Percentiles rank a stretch among this genome's conserved stretches.
Conservation (phyloP, 2,113 vertebrate genomes). For the Crotalus viridis region DNA sequence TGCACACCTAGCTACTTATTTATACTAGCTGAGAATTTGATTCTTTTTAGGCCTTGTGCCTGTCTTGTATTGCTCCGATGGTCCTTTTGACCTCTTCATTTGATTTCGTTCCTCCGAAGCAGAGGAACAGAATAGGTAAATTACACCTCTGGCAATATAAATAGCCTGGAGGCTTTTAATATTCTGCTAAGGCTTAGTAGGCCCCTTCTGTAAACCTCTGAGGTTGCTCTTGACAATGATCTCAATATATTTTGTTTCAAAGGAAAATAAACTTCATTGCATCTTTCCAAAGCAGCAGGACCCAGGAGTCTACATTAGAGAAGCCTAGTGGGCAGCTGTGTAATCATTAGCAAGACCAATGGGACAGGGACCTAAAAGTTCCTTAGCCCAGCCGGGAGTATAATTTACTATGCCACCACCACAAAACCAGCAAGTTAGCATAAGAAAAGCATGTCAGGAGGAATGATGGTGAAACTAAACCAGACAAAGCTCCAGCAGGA, state of each 20-base stretch:
- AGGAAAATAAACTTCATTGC: constrained; percentile 72
- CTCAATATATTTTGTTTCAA: constrained; percentile 71
- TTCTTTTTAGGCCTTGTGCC: constrained; percentile 53
- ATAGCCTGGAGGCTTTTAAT: constrained; percentile 68
- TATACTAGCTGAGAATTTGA: constrained; percentile 59
- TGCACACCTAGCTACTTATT: constrained; percentile 58
- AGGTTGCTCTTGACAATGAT: constrained; percentile 67
- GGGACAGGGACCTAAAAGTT: constrained; percentile 54
- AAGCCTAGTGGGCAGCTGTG: constrained; percentile 70
- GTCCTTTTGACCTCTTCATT: constrained; percentile 59
- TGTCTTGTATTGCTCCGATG: constrained; percentile 54
- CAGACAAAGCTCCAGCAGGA: constrained; percentile 39
- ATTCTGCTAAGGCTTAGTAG: constrained; percentile 65
- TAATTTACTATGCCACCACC: constrained; percentile 67
- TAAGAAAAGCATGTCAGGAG: constrained; percentile 56
- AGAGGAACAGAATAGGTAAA: constrained; percentile 60
- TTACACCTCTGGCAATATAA: constrained; percentile 66
- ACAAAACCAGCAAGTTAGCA: constrained; percentile 63
- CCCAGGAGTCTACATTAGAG: constrained; percentile 53
- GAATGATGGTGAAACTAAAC: constrained; percentile 60
- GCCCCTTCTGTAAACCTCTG: constrained; percentile 63
- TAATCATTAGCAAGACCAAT: constrained; percentile 66
- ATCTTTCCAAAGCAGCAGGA: constrained; percentile 59
- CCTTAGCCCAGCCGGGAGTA: constrained; percentile 63
- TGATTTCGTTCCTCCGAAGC: constrained; percentile 58